phyloP scores from a whole-genome alignment of 2,888 invertebrate species.

The Cylindroiulus punctatus region DNA sequence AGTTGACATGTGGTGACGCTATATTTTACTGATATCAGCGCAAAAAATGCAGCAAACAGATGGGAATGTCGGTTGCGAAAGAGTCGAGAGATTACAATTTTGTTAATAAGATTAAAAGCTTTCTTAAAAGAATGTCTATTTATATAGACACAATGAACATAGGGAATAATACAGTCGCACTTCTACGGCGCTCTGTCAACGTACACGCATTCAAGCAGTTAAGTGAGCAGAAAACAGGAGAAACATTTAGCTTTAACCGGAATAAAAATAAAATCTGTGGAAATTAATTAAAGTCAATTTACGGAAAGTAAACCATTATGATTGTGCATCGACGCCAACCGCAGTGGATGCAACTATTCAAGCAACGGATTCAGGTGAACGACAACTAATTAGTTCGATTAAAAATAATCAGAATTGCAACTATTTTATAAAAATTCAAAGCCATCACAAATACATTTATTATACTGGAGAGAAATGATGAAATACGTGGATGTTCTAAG shows the following conservation, averaged over 20 bases:
- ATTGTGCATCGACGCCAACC: background rate
- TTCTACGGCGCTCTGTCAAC: background rate
- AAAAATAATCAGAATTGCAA: no score
- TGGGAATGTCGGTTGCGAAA: constrained; percentile 5
- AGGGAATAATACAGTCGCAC: constrained; percentile 20
- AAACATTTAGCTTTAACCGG: background rate
- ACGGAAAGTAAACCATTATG: background rate
- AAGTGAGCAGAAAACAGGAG: background rate
- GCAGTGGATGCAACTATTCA: no score
- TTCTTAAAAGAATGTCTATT: constrained; percentile 9
- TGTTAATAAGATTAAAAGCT: constrained; percentile 43
- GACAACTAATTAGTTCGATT: no score
- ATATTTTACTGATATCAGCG: background rate
- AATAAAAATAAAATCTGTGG: background rate
- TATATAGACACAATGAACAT: constrained; percentile 26
- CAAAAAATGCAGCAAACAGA: background rate
- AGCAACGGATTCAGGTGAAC: no score
- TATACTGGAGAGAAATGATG: no score
- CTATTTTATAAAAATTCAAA: no score
- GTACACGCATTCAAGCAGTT: background rate
- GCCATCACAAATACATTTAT: no score
- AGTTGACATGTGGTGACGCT: background rate
- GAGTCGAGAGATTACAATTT: constrained; percentile 45
- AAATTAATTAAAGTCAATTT: constrained; percentile 18
- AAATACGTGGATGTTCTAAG: no score